Evolutionary conservation across 2,797 vertebrate genomes (phyloP).

Genomic region (Syndactyla subalaris): DNA sequence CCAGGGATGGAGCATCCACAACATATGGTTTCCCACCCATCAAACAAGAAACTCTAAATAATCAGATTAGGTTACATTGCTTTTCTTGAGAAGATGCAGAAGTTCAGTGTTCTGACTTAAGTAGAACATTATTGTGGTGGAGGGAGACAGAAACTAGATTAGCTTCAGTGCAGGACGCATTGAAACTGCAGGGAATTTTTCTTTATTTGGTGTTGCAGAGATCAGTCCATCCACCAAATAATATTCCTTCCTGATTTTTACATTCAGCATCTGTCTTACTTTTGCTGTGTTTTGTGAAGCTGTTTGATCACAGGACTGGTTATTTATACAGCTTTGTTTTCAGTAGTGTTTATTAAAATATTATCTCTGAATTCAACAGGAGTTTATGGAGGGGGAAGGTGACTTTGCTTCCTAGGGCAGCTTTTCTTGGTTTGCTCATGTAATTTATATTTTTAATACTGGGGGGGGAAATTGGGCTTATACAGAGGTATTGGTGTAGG

Average conservation of each 20-base stretch:
- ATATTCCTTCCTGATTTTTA: background rate
- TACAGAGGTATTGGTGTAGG: background rate
- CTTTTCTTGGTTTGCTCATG: background rate
- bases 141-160: background rate
- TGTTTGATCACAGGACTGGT: background rate
- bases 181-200: background rate
- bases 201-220: background rate
- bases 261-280: background rate
- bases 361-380: background rate
- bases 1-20: background rate
- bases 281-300: background rate
- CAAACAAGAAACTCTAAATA: background rate
- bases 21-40: background rate
- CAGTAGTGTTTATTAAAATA: slow-evolving; percentile 32
- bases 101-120: slow-evolving; percentile 6
- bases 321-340: background rate
- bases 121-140: background rate
- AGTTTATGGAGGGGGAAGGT: slow-evolving; percentile 1
- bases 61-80: background rate
- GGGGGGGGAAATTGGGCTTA: background rate
- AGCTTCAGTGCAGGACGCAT: background rate
- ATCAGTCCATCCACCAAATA: background rate
- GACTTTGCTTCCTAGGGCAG: background rate
- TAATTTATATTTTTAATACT: background rate
- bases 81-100: background rate